Evolutionary conservation across 2,888 invertebrate genomes (phyloP), one percentile per base, ranked within the genome.

Genomic region (Rhodophaea formosa): DNA sequence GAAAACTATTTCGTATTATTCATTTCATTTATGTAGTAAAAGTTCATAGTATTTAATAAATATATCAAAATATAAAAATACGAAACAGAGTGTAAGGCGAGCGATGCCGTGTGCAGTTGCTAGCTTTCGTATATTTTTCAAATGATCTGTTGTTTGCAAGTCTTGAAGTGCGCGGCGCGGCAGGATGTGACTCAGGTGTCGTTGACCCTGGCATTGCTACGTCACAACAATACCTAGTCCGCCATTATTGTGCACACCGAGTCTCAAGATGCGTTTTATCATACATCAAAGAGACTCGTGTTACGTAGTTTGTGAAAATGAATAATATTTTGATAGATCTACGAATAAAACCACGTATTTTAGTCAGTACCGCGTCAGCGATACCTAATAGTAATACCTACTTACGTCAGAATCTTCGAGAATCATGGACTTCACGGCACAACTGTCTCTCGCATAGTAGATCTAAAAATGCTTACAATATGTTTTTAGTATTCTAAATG

Each of bases 171-270:
- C 58, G 62, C 59, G 51, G 61, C 58, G 71, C 68, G 59, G 68
- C 79, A 77, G 79, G 76, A 75, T 79, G 79, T 88, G 88, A 89
- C 82, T 88, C 88, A 88, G 86, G 82, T 82, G 89, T 88, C 88
- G 72, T 86, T 87, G 66, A 85, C 87, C 88, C 81, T 66, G 59
- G 62, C 59, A 23, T 23, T 54, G 67, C 67, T 64, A 75, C 80
- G 82, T 82, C 88, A 82, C 79, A 81, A 79, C 81, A 80, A 81
- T 80, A 79, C 80, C 82, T 79, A 81, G 76, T 65, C 73, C 68
- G 79, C 78, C 79, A 80, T 82, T 77, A 80, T 78, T 83, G 79
- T 73, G 68, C 68, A 51, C 51, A 30, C 14, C 14, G 32, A 32
- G n/a, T n/a, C 49, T 14, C 49, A 51, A 51, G 49, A 51, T 35